Conservation (phyloP, 1,140 invertebrate species). For the Trichomalopsis sarcophagae region DNA sequence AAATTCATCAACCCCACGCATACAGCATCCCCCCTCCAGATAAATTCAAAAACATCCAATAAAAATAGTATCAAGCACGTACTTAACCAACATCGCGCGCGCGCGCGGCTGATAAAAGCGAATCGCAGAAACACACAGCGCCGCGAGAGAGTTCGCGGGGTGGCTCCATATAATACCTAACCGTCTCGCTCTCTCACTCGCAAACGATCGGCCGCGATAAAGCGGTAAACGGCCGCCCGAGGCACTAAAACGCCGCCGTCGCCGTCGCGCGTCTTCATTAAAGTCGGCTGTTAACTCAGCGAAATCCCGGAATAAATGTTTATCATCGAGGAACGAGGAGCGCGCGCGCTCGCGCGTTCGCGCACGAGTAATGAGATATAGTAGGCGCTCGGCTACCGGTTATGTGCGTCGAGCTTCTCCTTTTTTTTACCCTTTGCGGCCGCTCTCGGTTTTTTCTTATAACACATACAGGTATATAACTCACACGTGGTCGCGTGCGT, state of each 20-base stretch:
- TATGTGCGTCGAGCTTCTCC: not conserved
- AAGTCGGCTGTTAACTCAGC: slow-evolving; percentile 37
- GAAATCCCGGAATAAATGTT: slow-evolving; percentile 47
- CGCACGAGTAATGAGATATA: slow-evolving; percentile 39
- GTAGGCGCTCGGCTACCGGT: slow-evolving; percentile 20
- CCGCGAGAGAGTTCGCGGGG: not conserved
- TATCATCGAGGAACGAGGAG: slow-evolving; percentile 27
- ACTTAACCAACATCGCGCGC: not conserved
- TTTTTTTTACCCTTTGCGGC: not conserved
- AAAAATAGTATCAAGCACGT: not conserved
- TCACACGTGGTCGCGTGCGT: not conserved
- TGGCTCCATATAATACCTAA: too few species aligned
- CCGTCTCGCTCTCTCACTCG: not conserved
- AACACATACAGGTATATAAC: too few species aligned
- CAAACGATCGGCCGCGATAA: slow-evolving; percentile 22
- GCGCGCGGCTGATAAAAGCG: not conserved
- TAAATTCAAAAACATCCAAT: not conserved
- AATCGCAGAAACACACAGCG: not conserved
- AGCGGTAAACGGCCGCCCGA: not conserved
- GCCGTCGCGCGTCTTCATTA: slow-evolving; percentile 28
- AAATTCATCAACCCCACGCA: too few species aligned
- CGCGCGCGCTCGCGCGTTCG: not conserved
- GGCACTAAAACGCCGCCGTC: slow-evolving; percentile 6
- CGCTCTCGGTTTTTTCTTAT: not conserved
- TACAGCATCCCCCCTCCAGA: too few species aligned